Conservation (phyloP, 1,140 invertebrate species). For the Bombyx mandarina region DNA sequence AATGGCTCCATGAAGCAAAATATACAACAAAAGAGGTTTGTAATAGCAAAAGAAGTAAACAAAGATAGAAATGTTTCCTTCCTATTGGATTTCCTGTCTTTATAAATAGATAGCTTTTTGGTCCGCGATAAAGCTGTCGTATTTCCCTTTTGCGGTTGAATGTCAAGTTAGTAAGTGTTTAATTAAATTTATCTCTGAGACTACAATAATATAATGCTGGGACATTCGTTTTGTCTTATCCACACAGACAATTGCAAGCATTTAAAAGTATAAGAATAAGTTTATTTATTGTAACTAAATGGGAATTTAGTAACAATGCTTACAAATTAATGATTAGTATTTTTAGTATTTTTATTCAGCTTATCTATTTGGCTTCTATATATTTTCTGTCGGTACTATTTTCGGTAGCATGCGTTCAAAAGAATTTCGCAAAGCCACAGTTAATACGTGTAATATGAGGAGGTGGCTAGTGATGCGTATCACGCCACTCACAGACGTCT, state of each 20-base stretch:
- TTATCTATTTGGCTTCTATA: too few species aligned
- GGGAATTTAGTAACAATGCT: too few species aligned
- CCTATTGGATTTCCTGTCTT: slow-evolving; percentile 12
- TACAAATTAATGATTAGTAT: too few species aligned
- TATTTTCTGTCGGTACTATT: too few species aligned
- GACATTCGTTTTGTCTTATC: neutral
- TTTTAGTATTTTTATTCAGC: too few species aligned
- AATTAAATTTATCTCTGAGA: too few species aligned
- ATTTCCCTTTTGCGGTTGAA: too few species aligned
- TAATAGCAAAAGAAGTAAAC: slow-evolving; percentile 11
- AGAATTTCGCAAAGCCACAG: neutral
- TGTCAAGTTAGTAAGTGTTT: too few species aligned
- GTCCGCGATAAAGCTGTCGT: slow-evolving; percentile 3
- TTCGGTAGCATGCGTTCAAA: neutral
- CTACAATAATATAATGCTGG: too few species aligned
- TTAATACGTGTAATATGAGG: slow-evolving; percentile 12
- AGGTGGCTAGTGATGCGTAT: slow-evolving; percentile 17
- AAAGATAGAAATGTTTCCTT: slow-evolving; percentile 9
- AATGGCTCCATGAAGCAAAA: too few species aligned
- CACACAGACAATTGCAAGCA: neutral
- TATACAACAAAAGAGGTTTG: slow-evolving; percentile 10
- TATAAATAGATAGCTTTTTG: slow-evolving; percentile 11
- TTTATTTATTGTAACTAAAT: too few species aligned
- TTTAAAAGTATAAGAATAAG: too few species aligned
- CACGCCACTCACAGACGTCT: slow-evolving; percentile 19